Percentiles rank a stretch among this genome's conserved stretches.
phyloP scores from a whole-genome alignment of 2,113 vertebrate genomes.

The Choloepus hoffmanni region DNA sequence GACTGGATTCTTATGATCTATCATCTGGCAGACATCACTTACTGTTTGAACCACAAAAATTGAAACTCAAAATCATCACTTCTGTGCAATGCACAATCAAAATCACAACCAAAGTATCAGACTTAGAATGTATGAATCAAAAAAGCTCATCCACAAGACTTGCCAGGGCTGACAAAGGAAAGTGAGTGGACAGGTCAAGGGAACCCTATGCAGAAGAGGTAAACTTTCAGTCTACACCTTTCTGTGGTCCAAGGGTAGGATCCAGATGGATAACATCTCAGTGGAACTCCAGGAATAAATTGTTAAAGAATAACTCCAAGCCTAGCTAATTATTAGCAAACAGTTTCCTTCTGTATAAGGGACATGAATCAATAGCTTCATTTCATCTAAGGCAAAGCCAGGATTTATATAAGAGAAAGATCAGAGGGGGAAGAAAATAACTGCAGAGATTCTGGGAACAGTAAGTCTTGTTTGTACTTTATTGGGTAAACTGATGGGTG shows the following conservation, averaged over 20 bases:
- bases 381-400: neutral
- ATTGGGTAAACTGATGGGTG: neutral
- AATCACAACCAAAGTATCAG: neutral
- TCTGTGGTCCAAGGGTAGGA: neutral
- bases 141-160: neutral
- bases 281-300: neutral
- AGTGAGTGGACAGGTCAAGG: neutral
- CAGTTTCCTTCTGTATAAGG: neutral
- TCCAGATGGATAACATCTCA: neutral
- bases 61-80: neutral
- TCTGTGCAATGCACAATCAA: neutral
- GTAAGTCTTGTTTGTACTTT: neutral
- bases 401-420: neutral
- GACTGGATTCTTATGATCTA: neutral
- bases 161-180: rapidly evolving
- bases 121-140: neutral
- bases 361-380: neutral
- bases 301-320: neutral
- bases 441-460: neutral
- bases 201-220: neutral
- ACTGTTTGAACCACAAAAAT: neutral
- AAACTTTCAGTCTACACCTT: neutral
- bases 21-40: neutral
- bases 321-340: neutral
- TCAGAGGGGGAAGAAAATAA: neutral